These are phyloP conservation scores for Archilochus colubris DNA, from an alignment of 2,113 vertebrate species.

Conservation along the genomic window DNA sequence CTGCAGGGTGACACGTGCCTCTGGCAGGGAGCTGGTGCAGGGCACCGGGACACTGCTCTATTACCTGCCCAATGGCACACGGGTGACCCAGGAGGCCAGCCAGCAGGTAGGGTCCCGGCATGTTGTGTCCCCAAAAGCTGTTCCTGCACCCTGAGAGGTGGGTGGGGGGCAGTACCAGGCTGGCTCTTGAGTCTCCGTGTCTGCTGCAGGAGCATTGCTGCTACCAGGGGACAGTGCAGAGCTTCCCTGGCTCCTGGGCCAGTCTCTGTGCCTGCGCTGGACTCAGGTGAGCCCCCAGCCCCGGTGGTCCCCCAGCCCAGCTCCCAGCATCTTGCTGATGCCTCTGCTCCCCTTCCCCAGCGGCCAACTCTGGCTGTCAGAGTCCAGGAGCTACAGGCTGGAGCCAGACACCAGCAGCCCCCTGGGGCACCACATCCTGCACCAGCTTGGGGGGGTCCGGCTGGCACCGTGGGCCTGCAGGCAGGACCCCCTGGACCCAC, in stretches of 20 bases:
- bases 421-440: conserved; percentile 50
- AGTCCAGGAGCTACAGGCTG: conserved; percentile 80
- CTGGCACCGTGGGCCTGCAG: not conserved
- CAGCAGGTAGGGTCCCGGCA: conserved; percentile 73
- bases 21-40: conserved; percentile 79
- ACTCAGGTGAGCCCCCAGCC: conserved; percentile 78
- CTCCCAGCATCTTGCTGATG: not conserved
- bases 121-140: accelerated
- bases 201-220: conserved; percentile 84
- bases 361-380: conserved; percentile 81
- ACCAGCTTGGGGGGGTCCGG: conserved; percentile 15
- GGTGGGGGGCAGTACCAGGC: not conserved
- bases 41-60: conserved; percentile 78
- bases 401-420: conserved; percentile 58
- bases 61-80: conserved; percentile 85
- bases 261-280: conserved; percentile 86
- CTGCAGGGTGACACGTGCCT: not conserved
- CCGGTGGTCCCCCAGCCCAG: accelerated
- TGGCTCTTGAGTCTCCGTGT: not conserved
- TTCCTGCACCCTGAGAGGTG: no score
- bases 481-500: not conserved
- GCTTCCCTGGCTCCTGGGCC: conserved; percentile 76
- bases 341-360: conserved; percentile 63
- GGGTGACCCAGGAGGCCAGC: conserved; percentile 62
- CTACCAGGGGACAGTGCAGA: conserved; percentile 80